Percentiles rank a stretch among this genome's conserved stretches.
Conservation (phyloP, 2,888 invertebrate species). For the Eilema depressum region DNA sequence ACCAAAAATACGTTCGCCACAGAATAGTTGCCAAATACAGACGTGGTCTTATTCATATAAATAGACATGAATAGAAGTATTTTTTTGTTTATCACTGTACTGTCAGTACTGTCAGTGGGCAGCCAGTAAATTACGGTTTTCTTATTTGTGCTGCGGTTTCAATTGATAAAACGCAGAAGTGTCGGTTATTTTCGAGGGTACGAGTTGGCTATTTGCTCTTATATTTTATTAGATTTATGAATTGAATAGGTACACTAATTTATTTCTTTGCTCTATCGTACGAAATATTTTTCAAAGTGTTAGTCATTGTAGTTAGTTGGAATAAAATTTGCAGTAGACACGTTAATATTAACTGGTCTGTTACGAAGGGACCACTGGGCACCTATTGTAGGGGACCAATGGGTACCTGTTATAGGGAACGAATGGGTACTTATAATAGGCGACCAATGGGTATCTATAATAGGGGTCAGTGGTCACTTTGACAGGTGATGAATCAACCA, state of each 20-base stretch:
- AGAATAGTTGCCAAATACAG: not conserved
- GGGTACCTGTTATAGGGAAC: not conserved
- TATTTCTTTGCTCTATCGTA: not conserved
- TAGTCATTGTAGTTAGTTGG: not conserved
- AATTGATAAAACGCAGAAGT: constrained; percentile 13
- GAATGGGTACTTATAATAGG: too few species aligned
- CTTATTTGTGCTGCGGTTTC: not conserved
- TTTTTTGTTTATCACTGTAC: constrained; percentile 10
- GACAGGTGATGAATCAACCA: too few species aligned
- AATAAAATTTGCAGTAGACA: not conserved
- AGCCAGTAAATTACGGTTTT: constrained; percentile 4
- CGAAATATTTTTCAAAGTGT: not conserved
- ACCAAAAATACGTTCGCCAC: not conserved
- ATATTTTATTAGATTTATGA: constrained; percentile 4
- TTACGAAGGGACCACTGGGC: too few species aligned
- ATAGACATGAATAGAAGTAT: constrained; percentile 6
- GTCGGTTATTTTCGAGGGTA: not conserved
- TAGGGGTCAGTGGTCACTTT: too few species aligned
- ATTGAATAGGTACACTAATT: not conserved
- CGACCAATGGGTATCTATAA: too few species aligned
- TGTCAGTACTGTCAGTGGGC: not conserved
- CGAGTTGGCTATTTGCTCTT: not conserved
- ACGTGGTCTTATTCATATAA: constrained; percentile 1
- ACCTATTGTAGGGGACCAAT: not conserved
- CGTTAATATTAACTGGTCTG: too few species aligned